Percentiles rank a stretch among this genome's conserved stretches.
Evolutionary conservation across 1,140 invertebrate genomes (phyloP).

Genomic region (Drosophila truncata): DNA sequence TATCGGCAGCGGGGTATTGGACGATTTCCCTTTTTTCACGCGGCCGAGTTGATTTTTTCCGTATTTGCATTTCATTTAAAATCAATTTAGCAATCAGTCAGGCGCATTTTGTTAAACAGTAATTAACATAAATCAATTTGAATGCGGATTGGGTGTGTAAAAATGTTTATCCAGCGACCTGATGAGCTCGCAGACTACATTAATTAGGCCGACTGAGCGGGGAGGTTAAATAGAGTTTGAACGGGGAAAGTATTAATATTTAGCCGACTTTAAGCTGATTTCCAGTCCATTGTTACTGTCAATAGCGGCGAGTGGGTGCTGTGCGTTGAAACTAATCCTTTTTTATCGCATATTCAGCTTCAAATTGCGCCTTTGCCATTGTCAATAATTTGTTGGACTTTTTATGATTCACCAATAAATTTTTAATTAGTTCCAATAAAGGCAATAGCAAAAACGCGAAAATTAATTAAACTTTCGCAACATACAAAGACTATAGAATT

Average conservation of each 20-base stretch:
- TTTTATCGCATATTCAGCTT: background rate
- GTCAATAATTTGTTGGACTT: background rate
- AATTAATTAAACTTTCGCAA: conserved; percentile 62
- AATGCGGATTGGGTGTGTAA: conserved; percentile 53
- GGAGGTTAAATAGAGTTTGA: background rate
- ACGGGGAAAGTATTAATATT: background rate
- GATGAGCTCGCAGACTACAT: conserved; percentile 33
- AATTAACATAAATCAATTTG: conserved; percentile 81
- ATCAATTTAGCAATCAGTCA: conserved; percentile 77
- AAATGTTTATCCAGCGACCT: conserved; percentile 63
- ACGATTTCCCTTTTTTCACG: conserved; percentile 42
- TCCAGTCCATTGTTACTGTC: background rate
- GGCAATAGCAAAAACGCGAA: conserved; percentile 39
- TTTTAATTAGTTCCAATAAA: conserved; percentile 28
- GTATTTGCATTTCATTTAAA: conserved; percentile 77
- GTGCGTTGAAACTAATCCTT: background rate
- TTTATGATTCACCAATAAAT: conserved; percentile 10
- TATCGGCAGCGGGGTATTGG: conserved; percentile 44
- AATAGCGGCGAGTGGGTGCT: background rate
- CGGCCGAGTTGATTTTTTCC: conserved; percentile 30
- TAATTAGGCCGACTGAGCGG: conserved; percentile 58
- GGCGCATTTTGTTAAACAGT: conserved; percentile 76
- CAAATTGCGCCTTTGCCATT: background rate
- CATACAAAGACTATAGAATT: conserved; percentile 20
- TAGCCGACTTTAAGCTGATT: conserved; percentile 6